These are phyloP conservation scores for Hepsetus odoe DNA, from an alignment of 2,113 vertebrate genomes.

Conservation along the genomic window DNA sequence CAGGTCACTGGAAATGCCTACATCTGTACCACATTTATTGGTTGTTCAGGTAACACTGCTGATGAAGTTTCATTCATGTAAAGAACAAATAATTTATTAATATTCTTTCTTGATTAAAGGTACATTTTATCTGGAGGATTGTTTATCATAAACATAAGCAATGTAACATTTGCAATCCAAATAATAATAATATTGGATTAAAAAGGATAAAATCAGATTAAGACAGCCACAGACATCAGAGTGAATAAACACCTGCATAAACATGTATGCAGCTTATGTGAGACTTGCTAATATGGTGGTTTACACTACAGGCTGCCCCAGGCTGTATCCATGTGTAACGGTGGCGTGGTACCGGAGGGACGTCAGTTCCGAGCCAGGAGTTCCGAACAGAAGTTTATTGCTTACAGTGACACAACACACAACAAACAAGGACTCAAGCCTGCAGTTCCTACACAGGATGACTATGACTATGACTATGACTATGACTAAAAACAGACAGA, in stretches of 20 bases:
- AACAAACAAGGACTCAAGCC: no score
- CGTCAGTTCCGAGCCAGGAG: no score
- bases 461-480: no score
- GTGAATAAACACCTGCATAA: not conserved
- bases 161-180: not conserved
- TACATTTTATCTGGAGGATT: not conserved
- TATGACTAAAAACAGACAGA: no score
- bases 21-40: not conserved
- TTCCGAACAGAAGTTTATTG: no score
- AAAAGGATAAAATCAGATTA: not conserved
- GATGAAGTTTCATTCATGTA: not conserved
- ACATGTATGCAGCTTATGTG: not conserved
- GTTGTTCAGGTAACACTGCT: not conserved
- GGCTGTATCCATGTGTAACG: no score
- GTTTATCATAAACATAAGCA: not conserved
- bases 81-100: not conserved
- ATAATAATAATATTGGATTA: not conserved
- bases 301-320: not conserved
- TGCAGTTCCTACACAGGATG: no score
- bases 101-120: not conserved
- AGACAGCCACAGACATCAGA: not conserved
- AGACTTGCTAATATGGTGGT: no score
- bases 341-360: no score
- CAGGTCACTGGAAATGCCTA: constrained; percentile 18
- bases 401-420: no score